Base-by-base conservation (phyloP, 2,797 vertebrate species). In the Pagetopsis macropterus region DNA sequence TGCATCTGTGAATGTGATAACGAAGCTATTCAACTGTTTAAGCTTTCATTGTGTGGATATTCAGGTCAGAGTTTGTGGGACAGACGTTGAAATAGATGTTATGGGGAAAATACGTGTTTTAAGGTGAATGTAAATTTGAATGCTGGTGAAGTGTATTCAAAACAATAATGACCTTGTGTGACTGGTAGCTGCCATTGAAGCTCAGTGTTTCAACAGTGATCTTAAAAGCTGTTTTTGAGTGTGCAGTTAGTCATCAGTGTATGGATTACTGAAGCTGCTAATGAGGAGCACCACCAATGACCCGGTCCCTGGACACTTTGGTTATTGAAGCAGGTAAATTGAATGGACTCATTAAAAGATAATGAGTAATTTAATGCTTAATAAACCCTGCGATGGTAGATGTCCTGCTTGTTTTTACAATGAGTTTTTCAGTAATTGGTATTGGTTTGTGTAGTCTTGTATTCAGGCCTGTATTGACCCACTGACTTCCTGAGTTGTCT, bases 281-380 rank as follows among this genome's bases (percentile, higher is more conserved):
- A 70, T 50, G 15, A 69, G 50, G 11, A n/a, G 9, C 37, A 13
- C 49, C 52, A 52, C 23, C 48, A 59, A 3, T 54, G 57, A 65
- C n/a, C 50, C 16, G 56, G 12, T 79, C 16, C 41, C 76, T 14
- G 65, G 60, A 60, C 50, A 12, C 21, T 56, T 27, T 45, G 65
- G 21, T 15, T 23, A 9, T 14, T 63, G 14, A 17, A 27, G 52
- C 46, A 0, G 52, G 43, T 72, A 3, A 68, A 63, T 52, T 62
- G 54, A 75, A 65, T 23, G n/a, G 44, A 46, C 65, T 79, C 65
- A 45, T 76, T 78, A 59, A 59, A 67, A 51, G 51, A 68, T 14
- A 5, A 49, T 57, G 56, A 72, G 60, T 54, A 52, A 54, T 70
- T 81, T 60, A 49, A 45, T 57, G 58, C 49, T 40, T 49, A 17